Conservation (phyloP, 2,113 vertebrate species). For the Paradisaea rubra region DNA sequence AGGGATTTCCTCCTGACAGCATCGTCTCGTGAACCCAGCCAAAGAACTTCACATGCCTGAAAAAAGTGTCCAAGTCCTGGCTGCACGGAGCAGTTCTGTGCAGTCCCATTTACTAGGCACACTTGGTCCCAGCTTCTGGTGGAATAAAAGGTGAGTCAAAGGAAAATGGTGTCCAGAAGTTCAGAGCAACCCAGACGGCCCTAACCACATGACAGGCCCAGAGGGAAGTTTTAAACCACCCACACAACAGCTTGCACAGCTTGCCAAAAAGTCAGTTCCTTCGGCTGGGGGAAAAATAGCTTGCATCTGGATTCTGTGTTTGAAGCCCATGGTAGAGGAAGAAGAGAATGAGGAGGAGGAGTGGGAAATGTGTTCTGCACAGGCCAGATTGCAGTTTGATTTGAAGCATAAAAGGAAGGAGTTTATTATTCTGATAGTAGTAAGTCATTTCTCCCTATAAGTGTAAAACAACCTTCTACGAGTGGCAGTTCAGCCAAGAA, state of each 20-base stretch:
- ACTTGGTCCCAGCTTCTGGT: conserved; percentile 4
- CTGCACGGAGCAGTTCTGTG: not conserved
- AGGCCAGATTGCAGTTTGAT: conserved; percentile 49
- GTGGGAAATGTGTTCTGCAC: conserved; percentile 28
- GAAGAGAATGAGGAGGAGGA: conserved; percentile 53
- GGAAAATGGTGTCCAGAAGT: conserved; percentile 56
- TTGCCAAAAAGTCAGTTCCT: conserved; percentile 69
- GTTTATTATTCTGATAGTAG: conserved; percentile 61
- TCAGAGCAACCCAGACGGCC: conserved; percentile 56
- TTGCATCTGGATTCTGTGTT: conserved; percentile 66
- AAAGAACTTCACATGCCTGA: not conserved
- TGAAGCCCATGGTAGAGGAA: conserved; percentile 61
- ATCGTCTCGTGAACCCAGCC: not conserved
- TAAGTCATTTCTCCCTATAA: conserved; percentile 49
- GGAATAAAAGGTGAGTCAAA: conserved; percentile 69
- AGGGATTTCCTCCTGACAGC: conserved; percentile 14
- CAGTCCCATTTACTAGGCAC: not conserved
- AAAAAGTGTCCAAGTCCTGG: not conserved
- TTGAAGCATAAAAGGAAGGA: conserved; percentile 52
- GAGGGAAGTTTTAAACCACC: conserved; percentile 63
- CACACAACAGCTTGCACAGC: conserved; percentile 58
- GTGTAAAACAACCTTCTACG: not conserved
- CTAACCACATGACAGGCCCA: conserved; percentile 67
- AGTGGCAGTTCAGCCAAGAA: conserved; percentile 32
- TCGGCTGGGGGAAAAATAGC: conserved; percentile 46